phyloP scores from a whole-genome alignment of 2,797 vertebrate species.

The Enteromius paludinosus region DNA sequence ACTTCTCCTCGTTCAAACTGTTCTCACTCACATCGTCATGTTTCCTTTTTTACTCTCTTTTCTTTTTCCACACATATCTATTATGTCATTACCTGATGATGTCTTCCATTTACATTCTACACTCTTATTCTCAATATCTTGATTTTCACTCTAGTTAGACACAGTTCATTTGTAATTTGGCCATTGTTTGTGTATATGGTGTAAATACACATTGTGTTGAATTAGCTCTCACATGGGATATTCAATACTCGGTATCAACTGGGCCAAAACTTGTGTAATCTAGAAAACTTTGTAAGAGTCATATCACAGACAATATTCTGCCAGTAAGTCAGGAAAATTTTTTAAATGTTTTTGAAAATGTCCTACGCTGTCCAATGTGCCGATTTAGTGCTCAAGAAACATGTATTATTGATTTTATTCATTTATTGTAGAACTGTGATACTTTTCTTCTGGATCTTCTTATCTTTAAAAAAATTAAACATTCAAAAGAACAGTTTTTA shows the following conservation, averaged over 20 bases:
- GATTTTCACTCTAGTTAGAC: slow-evolving; percentile 8
- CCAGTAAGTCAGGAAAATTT: neutral
- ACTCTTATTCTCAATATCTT: slow-evolving; percentile 5
- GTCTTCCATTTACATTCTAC: neutral
- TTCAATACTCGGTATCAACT: neutral
- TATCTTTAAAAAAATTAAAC: neutral
- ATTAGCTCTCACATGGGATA: neutral
- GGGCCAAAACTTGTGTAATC: neutral
- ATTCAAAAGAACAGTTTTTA: neutral
- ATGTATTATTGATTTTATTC: neutral
- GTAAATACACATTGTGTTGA: neutral
- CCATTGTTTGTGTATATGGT: neutral
- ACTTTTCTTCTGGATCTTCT: neutral
- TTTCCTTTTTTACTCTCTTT: slow-evolving; percentile 28
- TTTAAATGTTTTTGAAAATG: neutral
- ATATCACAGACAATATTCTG: neutral
- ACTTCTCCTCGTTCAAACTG: slow-evolving; percentile 29
- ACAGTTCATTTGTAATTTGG: neutral
- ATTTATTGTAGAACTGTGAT: neutral
- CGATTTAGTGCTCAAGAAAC: neutral
- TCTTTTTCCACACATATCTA: neutral
- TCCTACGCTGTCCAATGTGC: neutral
- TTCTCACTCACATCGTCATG: slow-evolving; percentile 2
- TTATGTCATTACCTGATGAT: neutral
- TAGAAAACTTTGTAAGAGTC: neutral